Base-by-base conservation (phyloP, 2,797 vertebrate genomes). In the Dendrocincla tyrannina region DNA sequence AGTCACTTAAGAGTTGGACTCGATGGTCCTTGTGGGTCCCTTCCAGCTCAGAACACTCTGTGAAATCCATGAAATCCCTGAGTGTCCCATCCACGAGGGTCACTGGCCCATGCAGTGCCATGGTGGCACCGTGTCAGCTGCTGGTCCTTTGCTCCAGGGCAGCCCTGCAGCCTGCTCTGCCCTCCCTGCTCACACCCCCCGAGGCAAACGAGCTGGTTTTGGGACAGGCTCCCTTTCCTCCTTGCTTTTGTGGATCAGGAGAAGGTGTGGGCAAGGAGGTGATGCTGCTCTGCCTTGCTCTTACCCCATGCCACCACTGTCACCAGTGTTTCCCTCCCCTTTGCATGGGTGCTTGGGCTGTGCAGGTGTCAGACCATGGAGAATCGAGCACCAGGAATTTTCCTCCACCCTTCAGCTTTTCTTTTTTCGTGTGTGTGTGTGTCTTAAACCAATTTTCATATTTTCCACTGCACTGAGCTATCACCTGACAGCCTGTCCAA, bases 381-480 rank as follows among this genome's bases (percentile, higher is more conserved):
- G 59, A 60, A 91, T 69, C 22, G 72, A 95, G 67, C 86, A 87
- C 63, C 55, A 87, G 86, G 67, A 92, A 85, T 91, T 95, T 63
- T 76, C 17, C 58, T 88, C 88, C 49, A 39, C 88, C 91, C 77
- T 91, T 88, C 44, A 60, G 55, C 47, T 76, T 75, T 66, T 27
- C 5, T 9, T 18, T 68, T 47, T 47, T 27, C 24, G 3, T 50
- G 9, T n/a, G n/a, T n/a, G n/a, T n/a, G 19, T 47, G 32, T 44
- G 32, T 58, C 75, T 88, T 59, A 89, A 88, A 72, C 42, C 84
- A 75, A 32, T 91, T 93, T 90, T 87, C 83, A 67, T 68, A 85
- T 96, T 96, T 92, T 96, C 91, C 91, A 77, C 89, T 93, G 92
- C 70, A 64, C 33, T 60, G 84, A 91, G 72, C 70, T 79, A 46